Percentiles rank a stretch among this genome's conserved stretches.
Conservation (phyloP, 2,888 invertebrate species). For the Serrognathus titanus region DNA sequence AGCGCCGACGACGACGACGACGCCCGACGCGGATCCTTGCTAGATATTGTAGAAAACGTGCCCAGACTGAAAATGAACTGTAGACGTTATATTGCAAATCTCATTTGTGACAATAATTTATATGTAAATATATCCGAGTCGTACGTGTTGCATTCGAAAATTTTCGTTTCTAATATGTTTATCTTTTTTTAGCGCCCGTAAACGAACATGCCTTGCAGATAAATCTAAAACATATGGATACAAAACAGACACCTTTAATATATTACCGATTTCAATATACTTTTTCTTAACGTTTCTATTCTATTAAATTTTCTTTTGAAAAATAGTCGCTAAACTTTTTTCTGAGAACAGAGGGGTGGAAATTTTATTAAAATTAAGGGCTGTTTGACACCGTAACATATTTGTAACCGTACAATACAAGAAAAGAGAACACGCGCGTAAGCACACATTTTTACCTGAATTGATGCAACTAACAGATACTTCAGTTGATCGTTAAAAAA, state of each 20-base stretch:
- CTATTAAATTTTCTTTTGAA: too few relatives aligned
- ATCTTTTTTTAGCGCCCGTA: not conserved
- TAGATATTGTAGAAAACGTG: constrained; percentile 43
- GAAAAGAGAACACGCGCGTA: too few relatives aligned
- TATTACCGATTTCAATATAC: constrained; percentile 17
- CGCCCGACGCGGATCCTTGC: constrained; percentile 25
- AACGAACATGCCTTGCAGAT: too few relatives aligned
- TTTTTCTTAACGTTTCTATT: constrained; percentile 3
- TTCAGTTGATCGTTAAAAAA: too few relatives aligned
- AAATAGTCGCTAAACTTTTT: too few relatives aligned
- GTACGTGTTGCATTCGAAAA: constrained; percentile 42
- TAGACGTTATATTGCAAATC: constrained; percentile 48
- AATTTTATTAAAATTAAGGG: too few relatives aligned
- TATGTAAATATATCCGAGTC: constrained; percentile 48
- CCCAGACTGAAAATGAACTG: constrained; percentile 35
- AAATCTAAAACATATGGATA: too few relatives aligned
- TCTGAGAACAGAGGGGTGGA: too few relatives aligned
- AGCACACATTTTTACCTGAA: too few relatives aligned
- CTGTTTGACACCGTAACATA: too few relatives aligned
- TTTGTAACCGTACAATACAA: too few relatives aligned
- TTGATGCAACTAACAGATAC: too few relatives aligned
- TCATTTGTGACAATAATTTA: constrained; percentile 50
- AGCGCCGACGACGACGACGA: constrained; percentile 29
- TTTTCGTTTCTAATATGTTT: constrained; percentile 18
- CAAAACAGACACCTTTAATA: constrained; percentile 3